phyloP scores from a whole-genome alignment of 23 tunicate species.

The Trididemnum nubilum region DNA sequence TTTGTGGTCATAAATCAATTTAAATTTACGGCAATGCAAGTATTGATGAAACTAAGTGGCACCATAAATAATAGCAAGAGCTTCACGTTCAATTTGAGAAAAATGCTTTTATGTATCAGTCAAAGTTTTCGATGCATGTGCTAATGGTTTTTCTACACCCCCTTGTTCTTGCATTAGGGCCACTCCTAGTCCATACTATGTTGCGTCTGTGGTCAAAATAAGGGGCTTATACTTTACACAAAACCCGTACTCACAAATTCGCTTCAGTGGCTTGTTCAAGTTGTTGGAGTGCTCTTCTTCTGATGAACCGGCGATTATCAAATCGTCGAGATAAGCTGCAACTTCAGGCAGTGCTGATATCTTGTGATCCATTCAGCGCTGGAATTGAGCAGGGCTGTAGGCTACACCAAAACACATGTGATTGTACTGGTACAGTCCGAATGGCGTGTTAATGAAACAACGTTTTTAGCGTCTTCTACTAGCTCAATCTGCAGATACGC shows the following conservation, averaged over 20 bases:
- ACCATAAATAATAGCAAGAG: not conserved
- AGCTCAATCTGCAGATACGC: no score
- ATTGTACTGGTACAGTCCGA: slow-evolving; percentile 3
- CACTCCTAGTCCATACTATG: not conserved
- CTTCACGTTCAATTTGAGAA: slow-evolving; percentile 16
- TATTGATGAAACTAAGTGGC: not conserved
- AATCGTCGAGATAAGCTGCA: slow-evolving; percentile 7
- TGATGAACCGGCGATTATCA: not conserved
- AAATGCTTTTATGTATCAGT: not conserved
- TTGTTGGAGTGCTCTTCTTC: not conserved
- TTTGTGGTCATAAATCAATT: not conserved
- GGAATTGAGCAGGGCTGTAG: slow-evolving; percentile 16
- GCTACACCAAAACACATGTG: slow-evolving; percentile 16
- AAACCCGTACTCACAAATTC: not conserved
- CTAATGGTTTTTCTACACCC: not conserved
- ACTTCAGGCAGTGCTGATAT: not conserved
- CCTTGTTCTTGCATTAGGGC: not conserved
- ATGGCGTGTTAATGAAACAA: no score
- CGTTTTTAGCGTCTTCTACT: no score
- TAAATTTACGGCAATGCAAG: not conserved
- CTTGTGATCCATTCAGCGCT: slow-evolving; percentile 4
- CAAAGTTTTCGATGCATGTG: slow-evolving; percentile 5
- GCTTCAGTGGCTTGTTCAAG: not conserved
- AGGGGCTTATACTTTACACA: not conserved
- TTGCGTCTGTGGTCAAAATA: not conserved